A percentile compares a stretch with the other conserved stretches of the same genome.
Conservation (phyloP, 2,888 invertebrate species). For the Malthinus flaveolus region DNA sequence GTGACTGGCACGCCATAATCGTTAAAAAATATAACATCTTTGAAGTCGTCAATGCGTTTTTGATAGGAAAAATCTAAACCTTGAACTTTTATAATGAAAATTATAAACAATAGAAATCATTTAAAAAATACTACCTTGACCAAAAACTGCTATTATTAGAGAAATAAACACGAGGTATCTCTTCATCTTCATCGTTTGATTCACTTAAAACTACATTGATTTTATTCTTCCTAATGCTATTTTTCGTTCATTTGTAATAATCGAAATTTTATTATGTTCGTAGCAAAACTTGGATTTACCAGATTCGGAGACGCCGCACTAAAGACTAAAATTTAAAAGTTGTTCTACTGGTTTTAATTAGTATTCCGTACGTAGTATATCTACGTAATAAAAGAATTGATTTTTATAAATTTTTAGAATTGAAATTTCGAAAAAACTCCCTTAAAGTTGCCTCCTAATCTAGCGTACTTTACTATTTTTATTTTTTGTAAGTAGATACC, state of each 20-base stretch:
- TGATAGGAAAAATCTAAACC: neutral
- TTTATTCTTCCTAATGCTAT: neutral
- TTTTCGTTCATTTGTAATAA: neutral
- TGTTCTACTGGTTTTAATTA: conserved; percentile 7
- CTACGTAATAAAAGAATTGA: neutral
- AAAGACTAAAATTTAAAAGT: conserved; percentile 11
- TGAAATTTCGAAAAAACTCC: too few species aligned
- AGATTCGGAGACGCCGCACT: conserved; percentile 23
- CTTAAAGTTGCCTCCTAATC: too few species aligned
- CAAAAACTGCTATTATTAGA: neutral
- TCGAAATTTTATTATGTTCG: neutral
- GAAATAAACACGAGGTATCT: neutral
- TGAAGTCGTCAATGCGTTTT: neutral
- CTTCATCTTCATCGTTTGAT: too few species aligned
- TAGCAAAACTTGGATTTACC: conserved; percentile 21
- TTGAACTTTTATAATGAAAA: neutral
- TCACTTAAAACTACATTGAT: neutral
- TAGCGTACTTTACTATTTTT: too few species aligned
- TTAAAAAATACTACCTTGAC: neutral
- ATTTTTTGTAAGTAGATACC: too few species aligned
- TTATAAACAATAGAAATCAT: neutral
- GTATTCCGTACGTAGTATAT: neutral
- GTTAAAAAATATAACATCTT: neutral
- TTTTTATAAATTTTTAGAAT: neutral
- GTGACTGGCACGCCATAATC: neutral